Base-by-base conservation (phyloP, 2,797 vertebrate species). In the Micropoecilia bifurca region DNA sequence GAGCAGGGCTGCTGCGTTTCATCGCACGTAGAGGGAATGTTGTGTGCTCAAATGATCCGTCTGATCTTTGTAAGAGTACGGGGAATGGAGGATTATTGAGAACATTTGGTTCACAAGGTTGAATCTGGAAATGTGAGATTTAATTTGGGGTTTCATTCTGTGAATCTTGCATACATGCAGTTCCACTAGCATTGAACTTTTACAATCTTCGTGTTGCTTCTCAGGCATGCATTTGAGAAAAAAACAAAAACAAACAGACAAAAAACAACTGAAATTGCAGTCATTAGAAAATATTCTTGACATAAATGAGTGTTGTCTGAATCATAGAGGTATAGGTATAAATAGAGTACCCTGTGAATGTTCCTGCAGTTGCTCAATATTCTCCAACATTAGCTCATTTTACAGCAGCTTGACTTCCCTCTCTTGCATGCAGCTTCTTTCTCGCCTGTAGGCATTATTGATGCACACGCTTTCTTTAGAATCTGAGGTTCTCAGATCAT, bases 1-100 rank as follows among this genome's bases (percentile, higher is more conserved):
- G 84, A 41, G 82, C 71, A 39, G 0, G 82, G 81, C 80, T 79
- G 80, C 76, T 83, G 80, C 83, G 80, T 86, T 81, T 80, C 78
- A 80, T 47, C 75, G 36, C 76, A n/a, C 55, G 22, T 57, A 47
- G 84, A 88, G 75, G 57, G 76, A 75, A 57, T 84, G 68, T 46
- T 30, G 76, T 61, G 75, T 20, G 14, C 41, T 43, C 10, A n/a
- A 12, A 41, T 73, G 30, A 73, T 33, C 10, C 2, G 2, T 36
- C 47, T 50, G 72, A 36, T 36, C 47, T 73, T 39, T 73, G 18
- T 47, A 33, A 50, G 39, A 45, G 25, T n/a, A 45, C 3, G 12
- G 25, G 25, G n/a, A 46, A 71, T 3, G 25, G 68, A 45, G 41
- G 43, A 71, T 28, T 43, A 71, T 28, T 46, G 12, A 8, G 68